A percentile compares a stretch with the other conserved stretches of the same genome.
These are phyloP conservation scores for Channa argus DNA, from an alignment of 2,113 vertebrate species.

Conservation along the genomic window DNA sequence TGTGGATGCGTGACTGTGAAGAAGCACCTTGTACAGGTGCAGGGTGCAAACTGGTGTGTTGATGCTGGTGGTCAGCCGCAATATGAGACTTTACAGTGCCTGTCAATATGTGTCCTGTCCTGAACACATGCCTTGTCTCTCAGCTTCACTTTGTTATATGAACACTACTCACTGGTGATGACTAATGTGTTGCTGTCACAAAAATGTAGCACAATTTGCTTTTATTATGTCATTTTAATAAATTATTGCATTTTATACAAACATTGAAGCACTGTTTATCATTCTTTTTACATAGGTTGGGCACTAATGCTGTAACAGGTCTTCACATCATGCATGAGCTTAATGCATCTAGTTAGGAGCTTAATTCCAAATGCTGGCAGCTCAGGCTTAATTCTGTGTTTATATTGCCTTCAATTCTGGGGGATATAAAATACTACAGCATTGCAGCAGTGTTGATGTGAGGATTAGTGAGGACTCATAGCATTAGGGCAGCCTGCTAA, in stretches of 20 bases:
- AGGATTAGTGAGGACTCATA: background rate
- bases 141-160: constrained; percentile 50
- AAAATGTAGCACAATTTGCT: constrained; percentile 48
- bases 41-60: background rate
- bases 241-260: constrained; percentile 69
- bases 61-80: constrained; percentile 47
- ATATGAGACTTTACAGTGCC: constrained; percentile 52
- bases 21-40: constrained; percentile 51
- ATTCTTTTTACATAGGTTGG: background rate
- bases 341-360: background rate
- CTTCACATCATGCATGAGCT: background rate
- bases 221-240: constrained; percentile 75
- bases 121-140: constrained; percentile 73
- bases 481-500: background rate
- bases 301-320: background rate
- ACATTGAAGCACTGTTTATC: constrained; percentile 29
- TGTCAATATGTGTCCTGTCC: constrained; percentile 67
- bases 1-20: constrained; percentile 60
- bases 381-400: background rate
- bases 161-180: constrained; percentile 55
- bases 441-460: background rate
- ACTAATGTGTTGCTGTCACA: constrained; percentile 64
- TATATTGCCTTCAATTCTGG: background rate
- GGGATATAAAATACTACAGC: background rate
- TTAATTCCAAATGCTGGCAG: background rate